Conservation (phyloP, 2,797 vertebrate species). For the Ctenopoma multispine region DNA sequence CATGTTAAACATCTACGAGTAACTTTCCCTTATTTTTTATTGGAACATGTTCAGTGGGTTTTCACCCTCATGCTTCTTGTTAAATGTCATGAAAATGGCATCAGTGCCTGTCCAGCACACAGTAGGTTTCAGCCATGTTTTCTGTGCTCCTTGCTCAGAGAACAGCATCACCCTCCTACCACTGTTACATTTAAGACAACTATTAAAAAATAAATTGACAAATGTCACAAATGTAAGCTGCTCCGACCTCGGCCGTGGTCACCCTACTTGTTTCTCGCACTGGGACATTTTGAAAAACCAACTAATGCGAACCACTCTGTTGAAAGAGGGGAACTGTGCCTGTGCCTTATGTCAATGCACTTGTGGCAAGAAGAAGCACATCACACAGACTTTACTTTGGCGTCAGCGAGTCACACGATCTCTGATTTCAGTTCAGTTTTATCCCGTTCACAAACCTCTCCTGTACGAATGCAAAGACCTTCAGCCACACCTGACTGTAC, state of each 20-base stretch:
- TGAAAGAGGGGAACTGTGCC: slow-evolving; percentile 93
- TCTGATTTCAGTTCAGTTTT: slow-evolving; percentile 79
- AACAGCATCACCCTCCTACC: neutral
- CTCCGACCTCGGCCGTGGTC: slow-evolving; percentile 73
- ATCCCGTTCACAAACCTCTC: slow-evolving; percentile 24
- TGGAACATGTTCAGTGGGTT: neutral
- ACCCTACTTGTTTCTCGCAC: slow-evolving; percentile 89
- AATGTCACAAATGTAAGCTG: slow-evolving; percentile 5
- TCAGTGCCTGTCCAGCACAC: neutral
- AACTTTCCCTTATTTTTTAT: neutral
- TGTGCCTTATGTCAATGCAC: slow-evolving; percentile 99
- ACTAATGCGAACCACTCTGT: slow-evolving; percentile 87
- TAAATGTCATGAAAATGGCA: slow-evolving; percentile 20
- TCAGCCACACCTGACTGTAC: slow-evolving; percentile 27
- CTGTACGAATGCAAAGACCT: slow-evolving; percentile 78
- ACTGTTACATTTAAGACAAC: neutral
- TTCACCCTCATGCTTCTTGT: neutral
- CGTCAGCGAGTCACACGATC: slow-evolving; percentile 74
- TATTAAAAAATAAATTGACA: too few relatives aligned
- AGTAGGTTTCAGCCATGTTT: neutral
- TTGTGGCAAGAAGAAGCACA: slow-evolving; percentile 99
- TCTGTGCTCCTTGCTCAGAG: neutral
- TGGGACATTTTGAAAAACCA: slow-evolving; percentile 77
- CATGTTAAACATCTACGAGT: neutral
- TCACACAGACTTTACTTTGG: slow-evolving; percentile 81